Conservation (phyloP, 2,113 vertebrate genomes). For the Pomatorhinus ruficollis region DNA sequence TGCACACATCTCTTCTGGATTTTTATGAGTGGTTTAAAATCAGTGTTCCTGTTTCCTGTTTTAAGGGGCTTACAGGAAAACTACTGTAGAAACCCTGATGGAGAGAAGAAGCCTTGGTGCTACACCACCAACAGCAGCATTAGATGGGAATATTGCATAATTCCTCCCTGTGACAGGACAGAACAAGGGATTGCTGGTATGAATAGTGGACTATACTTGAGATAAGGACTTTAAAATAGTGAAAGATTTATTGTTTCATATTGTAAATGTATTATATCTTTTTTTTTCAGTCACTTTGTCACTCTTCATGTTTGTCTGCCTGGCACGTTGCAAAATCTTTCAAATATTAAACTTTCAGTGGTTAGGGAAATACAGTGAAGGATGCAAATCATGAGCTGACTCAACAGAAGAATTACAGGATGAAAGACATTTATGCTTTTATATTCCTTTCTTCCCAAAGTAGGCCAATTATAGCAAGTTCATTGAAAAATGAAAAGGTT, state of each 20-base stretch:
- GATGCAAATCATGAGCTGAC: neutral
- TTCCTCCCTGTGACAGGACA: slow-evolving; percentile 77
- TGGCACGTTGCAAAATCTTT: neutral
- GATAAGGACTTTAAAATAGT: neutral
- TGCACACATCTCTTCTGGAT: neutral
- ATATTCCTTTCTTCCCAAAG: neutral
- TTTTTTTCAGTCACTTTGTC: neutral
- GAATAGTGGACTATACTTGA: neutral
- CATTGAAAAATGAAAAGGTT: neutral
- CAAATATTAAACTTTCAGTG: neutral
- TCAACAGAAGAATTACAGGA: neutral
- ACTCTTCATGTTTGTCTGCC: neutral
- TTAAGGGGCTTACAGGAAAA: slow-evolving; percentile 85
- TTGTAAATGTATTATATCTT: neutral
- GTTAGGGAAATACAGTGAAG: neutral
- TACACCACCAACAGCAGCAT: slow-evolving; percentile 77
- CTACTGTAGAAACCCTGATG: slow-evolving; percentile 93
- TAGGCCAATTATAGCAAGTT: neutral
- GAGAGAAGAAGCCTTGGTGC: slow-evolving; percentile 89
- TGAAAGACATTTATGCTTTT: neutral
- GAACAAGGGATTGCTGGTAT: slow-evolving; percentile 39
- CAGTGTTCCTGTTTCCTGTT: neutral
- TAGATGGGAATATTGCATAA: slow-evolving; percentile 89
- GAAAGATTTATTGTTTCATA: neutral
- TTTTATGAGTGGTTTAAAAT: neutral